A percentile compares a stretch with the other conserved stretches of the same genome.
phyloP scores from a whole-genome alignment of 2,113 vertebrate genomes.

The Sula dactylatra region DNA sequence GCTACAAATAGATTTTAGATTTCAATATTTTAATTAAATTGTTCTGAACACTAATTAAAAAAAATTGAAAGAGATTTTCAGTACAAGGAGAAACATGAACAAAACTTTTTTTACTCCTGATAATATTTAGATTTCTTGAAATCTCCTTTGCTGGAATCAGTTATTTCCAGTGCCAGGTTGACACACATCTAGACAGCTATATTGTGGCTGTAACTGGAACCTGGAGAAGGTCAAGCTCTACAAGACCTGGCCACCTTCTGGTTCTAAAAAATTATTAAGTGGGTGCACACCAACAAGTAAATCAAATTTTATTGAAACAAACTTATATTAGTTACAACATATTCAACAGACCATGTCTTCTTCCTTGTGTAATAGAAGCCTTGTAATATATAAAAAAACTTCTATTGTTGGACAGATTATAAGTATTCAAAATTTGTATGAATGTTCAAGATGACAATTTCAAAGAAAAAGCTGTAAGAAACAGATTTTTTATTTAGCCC shows the following conservation, averaged over 20 bases:
- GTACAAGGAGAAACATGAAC: not conserved
- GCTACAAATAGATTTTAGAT: not conserved
- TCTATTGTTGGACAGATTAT: not conserved
- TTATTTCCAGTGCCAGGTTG: not conserved
- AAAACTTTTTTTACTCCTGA: not conserved
- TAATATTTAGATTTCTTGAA: not conserved
- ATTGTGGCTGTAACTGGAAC: not conserved
- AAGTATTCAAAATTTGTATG: not conserved
- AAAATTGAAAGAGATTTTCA: not conserved
- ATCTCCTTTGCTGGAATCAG: not conserved
- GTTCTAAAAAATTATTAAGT: not conserved
- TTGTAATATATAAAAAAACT: not conserved
- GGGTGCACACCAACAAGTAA: not conserved
- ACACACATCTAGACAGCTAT: not conserved
- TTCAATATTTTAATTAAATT: not conserved
- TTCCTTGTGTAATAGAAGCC: not conserved
- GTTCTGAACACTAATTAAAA: not conserved
- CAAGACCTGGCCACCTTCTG: not conserved
- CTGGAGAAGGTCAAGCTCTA: not conserved
- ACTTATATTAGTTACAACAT: not conserved
- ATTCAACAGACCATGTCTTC: not conserved
- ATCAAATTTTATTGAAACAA: not conserved
- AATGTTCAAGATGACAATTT: not conserved
- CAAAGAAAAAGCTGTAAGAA: not conserved
- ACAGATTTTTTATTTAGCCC: not conserved